Percentiles rank a stretch among this genome's conserved stretches.
Evolutionary conservation across 2,797 vertebrate genomes (phyloP).

Genomic region (Mormyrus proboscirostris): DNA sequence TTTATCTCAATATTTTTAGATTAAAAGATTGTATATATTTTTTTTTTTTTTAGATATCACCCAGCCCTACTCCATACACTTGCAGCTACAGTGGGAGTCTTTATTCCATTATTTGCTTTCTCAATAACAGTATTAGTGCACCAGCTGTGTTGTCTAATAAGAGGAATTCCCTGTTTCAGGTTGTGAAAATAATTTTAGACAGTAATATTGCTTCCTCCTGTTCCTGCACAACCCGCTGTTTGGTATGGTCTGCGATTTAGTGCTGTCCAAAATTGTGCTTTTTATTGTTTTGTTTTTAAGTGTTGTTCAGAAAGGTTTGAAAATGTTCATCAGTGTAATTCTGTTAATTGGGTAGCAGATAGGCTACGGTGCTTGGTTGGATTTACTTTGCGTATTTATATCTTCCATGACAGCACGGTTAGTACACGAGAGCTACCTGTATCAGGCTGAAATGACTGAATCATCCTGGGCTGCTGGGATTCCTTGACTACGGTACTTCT

Average conservation of each 20-base stretch:
- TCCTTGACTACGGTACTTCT: not conserved
- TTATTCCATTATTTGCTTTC: not conserved
- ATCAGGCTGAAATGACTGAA: not conserved
- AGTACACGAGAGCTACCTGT: not conserved
- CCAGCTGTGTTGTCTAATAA: not conserved
- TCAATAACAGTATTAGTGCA: not conserved
- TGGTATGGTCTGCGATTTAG: not conserved
- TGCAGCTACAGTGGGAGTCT: not conserved
- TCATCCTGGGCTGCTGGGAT: not conserved
- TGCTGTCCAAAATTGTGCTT: not conserved
- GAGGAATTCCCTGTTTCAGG: not conserved
- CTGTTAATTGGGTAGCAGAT: not conserved
- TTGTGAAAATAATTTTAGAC: not conserved
- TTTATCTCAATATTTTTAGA: not conserved
- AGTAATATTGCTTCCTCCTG: not conserved
- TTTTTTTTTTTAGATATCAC: not conserved
- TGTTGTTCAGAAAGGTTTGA: not conserved
- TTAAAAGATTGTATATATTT: not conserved
- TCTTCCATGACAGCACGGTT: not conserved
- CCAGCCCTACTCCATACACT: not conserved
- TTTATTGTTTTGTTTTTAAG: not conserved
- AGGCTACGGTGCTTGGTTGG: not conserved
- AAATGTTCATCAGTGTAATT: not conserved
- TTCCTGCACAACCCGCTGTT: not conserved
- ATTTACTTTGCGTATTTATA: not conserved